Base-by-base conservation (phyloP, 2,797 vertebrate species). In the Hydrolagus colliei region DNA sequence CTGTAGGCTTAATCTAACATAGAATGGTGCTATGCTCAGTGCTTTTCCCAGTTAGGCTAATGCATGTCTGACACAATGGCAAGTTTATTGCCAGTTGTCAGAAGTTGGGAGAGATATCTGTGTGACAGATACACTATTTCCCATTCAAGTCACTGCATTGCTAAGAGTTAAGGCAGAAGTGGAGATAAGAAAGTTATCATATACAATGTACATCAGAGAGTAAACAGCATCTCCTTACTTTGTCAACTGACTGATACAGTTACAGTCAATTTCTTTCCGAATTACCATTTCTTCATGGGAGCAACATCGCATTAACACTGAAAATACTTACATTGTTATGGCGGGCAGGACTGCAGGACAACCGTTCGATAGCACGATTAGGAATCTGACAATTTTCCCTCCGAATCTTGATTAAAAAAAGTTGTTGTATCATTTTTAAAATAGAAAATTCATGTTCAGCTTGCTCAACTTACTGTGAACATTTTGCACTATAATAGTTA, bases 101-200 rank as follows among this genome's bases (percentile, higher is more conserved):
- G 32, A 18, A 68, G 63, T 68, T 41, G 32, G 41, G 59, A 82
- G 65, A 41, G 32, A 82, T 71, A 52, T 84, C n/a, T 84, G 79
- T 84, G 32, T 71, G 63, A 84, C 79, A 84, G 79, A 13, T 84
- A 71, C 27, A 84, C 79, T 68, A 84, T 84, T 82, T 84, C 32
- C 32, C 79, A 84, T 18, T 82, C 16, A 20, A 82, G 79, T 41
- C 27, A 67, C 63, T 68, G 79, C 65, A 20, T 67, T 8, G 35
- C 16, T 35, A 4, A 32, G 9, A 68, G 9, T 35, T 10, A 84
- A 84, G 65, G 79, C 79, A 84, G 65, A 84, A 52, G 63, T 16
- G 71, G 16, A 84, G 79, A 84, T 71, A 84, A 84, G 65, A 18
- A 68, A 84, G 18, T 71, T 35, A 71, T 84, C 65, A 52, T 35